Evolutionary conservation across 2,797 vertebrate genomes (phyloP).

Genomic region (Phylloscopus collybita): DNA sequence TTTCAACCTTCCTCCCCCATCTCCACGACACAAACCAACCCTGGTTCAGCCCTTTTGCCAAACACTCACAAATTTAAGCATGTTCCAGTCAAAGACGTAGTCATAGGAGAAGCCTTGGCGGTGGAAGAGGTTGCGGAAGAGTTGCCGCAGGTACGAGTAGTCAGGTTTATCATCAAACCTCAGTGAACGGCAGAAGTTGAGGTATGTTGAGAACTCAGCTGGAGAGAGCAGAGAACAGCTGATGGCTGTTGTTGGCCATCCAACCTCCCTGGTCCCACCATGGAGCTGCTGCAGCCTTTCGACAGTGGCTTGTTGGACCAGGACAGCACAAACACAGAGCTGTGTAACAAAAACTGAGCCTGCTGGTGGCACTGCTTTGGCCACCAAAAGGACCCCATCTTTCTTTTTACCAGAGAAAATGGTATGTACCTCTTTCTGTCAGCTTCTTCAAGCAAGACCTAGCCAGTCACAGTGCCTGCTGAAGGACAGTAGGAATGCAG

Average conservation of each 20-base stretch:
- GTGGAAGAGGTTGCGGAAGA: constrained; percentile 97
- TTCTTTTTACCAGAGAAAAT: not conserved
- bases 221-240: not conserved
- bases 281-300: not conserved
- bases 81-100: constrained; percentile 98
- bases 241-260: not conserved
- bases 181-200: constrained; percentile 96
- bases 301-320: not conserved
- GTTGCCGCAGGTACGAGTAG: constrained; percentile 95
- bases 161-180: constrained; percentile 97
- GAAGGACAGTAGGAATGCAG: not conserved
- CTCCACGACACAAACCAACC: not conserved
- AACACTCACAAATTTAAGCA: constrained; percentile 94
- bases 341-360: not conserved
- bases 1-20: not conserved
- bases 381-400: not conserved
- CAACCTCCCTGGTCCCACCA: not conserved
- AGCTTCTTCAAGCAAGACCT: not conserved
- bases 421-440: not conserved
- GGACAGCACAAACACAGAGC: not conserved
- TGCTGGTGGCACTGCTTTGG: not conserved
- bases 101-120: constrained; percentile 97
- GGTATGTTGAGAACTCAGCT: constrained; percentile 97
- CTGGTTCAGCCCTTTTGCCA: not conserved
- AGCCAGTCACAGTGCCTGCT: not conserved